A percentile compares a stretch with the other conserved stretches of the same genome.
phyloP scores from a whole-genome alignment of 1,140 invertebrate genomes.

The Drosophila watanabei region DNA sequence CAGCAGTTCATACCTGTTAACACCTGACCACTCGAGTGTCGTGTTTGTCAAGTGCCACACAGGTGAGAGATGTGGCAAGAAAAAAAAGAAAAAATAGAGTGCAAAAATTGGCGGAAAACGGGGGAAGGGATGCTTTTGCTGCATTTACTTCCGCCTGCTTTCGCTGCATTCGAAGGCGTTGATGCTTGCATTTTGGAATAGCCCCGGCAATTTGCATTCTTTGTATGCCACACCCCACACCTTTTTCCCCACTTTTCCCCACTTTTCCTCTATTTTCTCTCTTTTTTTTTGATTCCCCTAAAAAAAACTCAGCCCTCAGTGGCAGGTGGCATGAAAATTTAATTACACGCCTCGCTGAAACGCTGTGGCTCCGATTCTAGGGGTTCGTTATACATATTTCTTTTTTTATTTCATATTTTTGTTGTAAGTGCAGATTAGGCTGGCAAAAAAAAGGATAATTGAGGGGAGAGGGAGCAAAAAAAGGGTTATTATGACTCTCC shows the following conservation, averaged over 20 bases:
- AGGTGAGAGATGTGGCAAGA: neutral
- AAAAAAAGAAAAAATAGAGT: neutral
- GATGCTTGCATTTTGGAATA: conserved; percentile 39
- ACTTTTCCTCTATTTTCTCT: neutral
- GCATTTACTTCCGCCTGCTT: conserved; percentile 62
- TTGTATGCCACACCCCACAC: conserved; percentile 25
- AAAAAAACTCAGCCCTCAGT: conserved; percentile 11
- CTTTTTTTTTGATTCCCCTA: conserved; percentile 1
- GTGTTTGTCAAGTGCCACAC: conserved; percentile 34
- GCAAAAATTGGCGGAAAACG: neutral
- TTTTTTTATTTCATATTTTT: conserved; percentile 20
- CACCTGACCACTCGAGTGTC: conserved; percentile 35
- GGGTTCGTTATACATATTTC: conserved; percentile 4
- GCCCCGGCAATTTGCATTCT: conserved; percentile 40
- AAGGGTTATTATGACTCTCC: no score
- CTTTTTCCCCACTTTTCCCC: neutral
- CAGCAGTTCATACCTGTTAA: conserved; percentile 12
- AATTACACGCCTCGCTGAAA: conserved; percentile 61
- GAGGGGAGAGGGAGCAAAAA: no score
- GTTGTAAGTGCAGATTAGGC: conserved; percentile 14
- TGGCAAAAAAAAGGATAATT: conserved; percentile 22
- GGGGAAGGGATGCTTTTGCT: neutral
- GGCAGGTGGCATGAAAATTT: conserved; percentile 59
- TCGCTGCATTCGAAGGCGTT: conserved; percentile 48
- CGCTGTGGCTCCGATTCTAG: conserved; percentile 11